Conservation (phyloP, 2,888 invertebrate species). For the Malthinus flaveolus region DNA sequence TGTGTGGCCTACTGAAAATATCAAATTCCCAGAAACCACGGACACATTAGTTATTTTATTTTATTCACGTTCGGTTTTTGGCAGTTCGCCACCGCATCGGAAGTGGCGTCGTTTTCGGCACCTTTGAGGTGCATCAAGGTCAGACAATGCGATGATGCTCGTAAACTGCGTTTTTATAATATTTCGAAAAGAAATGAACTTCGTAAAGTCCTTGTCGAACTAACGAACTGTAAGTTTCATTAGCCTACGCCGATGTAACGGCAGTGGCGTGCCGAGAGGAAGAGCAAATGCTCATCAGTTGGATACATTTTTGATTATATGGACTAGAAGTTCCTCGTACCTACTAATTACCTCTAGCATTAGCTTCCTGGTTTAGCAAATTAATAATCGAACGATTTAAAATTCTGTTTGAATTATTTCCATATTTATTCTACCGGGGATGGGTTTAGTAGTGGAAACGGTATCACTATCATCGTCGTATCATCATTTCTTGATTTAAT, state of each 20-base stretch:
- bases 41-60: constrained; percentile 36
- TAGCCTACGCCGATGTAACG: too few relatives aligned
- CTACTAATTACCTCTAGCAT: too few relatives aligned
- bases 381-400: too few relatives aligned
- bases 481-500: constrained; percentile 6
- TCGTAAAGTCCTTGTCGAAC: constrained; percentile 5
- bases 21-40: constrained; percentile 34
- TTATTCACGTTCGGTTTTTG: constrained; percentile 37
- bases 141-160: constrained; percentile 24
- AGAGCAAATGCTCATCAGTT: too few relatives aligned
- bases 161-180: constrained; percentile 2
- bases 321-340: too few relatives aligned
- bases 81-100: constrained; percentile 41
- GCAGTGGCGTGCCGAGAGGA: too few relatives aligned
- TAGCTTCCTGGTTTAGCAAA: too few relatives aligned
- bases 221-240: too few relatives aligned
- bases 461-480: not conserved
- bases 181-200: constrained; percentile 2
- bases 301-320: too few relatives aligned
- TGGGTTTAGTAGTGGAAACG: too few relatives aligned
- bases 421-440: too few relatives aligned
- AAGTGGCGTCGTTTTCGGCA: constrained; percentile 38
- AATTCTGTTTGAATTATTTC: too few relatives aligned
- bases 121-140: constrained; percentile 36
- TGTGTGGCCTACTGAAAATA: constrained; percentile 37